Evolutionary conservation across 2,797 vertebrate species (phyloP).

Genomic region (Acropternis orthonyx): DNA sequence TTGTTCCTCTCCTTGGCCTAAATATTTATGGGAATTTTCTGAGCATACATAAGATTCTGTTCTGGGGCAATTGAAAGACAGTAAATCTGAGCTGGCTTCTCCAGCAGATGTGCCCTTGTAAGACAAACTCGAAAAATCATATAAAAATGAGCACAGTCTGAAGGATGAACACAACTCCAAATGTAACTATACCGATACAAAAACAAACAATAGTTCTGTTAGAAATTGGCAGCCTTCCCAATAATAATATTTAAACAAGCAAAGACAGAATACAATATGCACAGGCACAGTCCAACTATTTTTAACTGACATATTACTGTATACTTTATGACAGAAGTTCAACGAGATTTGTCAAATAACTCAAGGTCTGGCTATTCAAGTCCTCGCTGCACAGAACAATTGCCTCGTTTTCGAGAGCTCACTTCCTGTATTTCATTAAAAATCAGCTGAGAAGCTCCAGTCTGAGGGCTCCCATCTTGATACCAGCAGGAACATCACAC

Average conservation of each 20-base stretch:
- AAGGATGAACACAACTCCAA: constrained; percentile 24
- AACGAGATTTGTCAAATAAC: constrained; percentile 20
- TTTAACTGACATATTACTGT: constrained; percentile 40
- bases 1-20: background rate
- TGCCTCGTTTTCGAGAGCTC: background rate
- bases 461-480: background rate
- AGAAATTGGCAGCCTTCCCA: constrained; percentile 45
- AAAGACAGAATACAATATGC: constrained; percentile 39
- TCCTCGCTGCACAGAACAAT: background rate
- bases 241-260: constrained; percentile 61
- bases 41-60: background rate
- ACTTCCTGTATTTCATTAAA: background rate
- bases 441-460: background rate
- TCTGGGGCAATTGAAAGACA: background rate
- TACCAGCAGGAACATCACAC: background rate
- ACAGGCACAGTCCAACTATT: constrained; percentile 32
- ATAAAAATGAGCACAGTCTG: background rate
- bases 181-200: constrained; percentile 2
- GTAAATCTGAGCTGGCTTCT: background rate
- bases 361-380: constrained; percentile 17
- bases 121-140: constrained; percentile 30
- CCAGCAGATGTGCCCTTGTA: constrained; percentile 18
- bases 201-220: constrained; percentile 50
- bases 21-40: constrained; percentile 19
- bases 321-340: constrained; percentile 32